These are phyloP conservation scores for Anabas testudineus DNA, from an alignment of 2,797 vertebrate species.

Conservation along the genomic window DNA sequence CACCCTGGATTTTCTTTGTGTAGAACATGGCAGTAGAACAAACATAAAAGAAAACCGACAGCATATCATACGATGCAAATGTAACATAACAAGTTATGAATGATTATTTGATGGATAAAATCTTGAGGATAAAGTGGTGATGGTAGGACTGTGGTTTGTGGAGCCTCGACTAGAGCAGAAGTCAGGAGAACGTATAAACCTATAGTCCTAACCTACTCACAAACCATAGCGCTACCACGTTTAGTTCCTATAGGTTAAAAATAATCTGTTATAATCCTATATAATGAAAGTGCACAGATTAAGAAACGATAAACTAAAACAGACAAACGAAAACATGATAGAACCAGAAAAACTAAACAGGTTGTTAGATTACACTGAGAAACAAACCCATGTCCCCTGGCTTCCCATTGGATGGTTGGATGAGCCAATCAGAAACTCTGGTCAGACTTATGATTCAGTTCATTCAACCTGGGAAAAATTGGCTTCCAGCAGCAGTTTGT, in stretches of 20 bases:
- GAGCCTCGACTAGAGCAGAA: constrained; percentile 59
- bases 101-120: constrained; percentile 76
- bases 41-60: constrained; percentile 88
- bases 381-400: constrained; percentile 63
- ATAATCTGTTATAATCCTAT: constrained; percentile 87
- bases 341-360: constrained; percentile 66
- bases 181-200: constrained; percentile 64
- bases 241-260: constrained; percentile 87
- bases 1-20: constrained; percentile 96
- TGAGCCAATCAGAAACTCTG: constrained; percentile 55
- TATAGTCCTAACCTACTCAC: constrained; percentile 72
- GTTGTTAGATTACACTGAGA: constrained; percentile 67
- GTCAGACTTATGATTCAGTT: constrained; percentile 34
- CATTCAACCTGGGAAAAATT: constrained; percentile 86
- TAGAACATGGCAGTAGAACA: constrained; percentile 94
- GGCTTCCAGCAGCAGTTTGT: constrained; percentile 85
- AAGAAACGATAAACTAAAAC: constrained; percentile 71
- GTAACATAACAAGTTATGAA: constrained; percentile 76
- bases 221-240: constrained; percentile 86
- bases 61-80: constrained; percentile 86
- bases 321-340: constrained; percentile 58
- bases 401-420: constrained; percentile 53
- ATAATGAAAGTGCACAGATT: constrained; percentile 96
- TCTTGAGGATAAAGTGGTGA: constrained; percentile 67
- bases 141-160: constrained; percentile 75